Conservation (phyloP, 1,140 invertebrate species). For the Rhagoletis pomonella region DNA sequence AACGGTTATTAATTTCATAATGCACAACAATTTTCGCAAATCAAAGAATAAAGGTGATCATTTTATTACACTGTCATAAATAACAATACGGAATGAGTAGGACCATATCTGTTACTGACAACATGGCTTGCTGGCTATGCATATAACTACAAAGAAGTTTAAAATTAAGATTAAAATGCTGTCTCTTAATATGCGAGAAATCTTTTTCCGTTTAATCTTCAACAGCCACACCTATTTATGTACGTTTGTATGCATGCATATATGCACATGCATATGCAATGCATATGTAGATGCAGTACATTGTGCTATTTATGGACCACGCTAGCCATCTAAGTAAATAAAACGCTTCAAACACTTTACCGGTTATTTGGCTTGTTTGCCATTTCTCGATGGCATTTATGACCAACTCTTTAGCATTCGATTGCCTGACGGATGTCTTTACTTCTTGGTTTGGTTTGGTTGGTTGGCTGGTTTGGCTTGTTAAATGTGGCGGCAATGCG, state of each 20-base stretch:
- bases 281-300: not conserved
- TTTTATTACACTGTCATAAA: no score
- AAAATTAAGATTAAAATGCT: no score
- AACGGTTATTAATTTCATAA: no score
- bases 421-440: constrained; percentile 52
- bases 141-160: no score
- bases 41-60: no score
- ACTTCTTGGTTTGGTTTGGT: no score
- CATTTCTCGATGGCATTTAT: constrained; percentile 18
- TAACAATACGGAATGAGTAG: no score
- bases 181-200: not conserved
- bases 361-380: not conserved
- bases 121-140: no score
- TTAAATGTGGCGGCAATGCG: constrained; percentile 36
- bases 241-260: not conserved
- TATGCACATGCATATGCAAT: not conserved
- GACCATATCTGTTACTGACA: no score
- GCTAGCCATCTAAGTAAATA: not conserved
- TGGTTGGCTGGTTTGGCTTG: constrained; percentile 1
- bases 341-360: constrained; percentile 25
- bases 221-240: not conserved
- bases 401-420: not conserved
- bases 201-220: not conserved
- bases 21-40: no score
- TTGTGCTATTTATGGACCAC: not conserved